Conservation (phyloP, 2,113 vertebrate genomes). For the Phycodurus eques region DNA sequence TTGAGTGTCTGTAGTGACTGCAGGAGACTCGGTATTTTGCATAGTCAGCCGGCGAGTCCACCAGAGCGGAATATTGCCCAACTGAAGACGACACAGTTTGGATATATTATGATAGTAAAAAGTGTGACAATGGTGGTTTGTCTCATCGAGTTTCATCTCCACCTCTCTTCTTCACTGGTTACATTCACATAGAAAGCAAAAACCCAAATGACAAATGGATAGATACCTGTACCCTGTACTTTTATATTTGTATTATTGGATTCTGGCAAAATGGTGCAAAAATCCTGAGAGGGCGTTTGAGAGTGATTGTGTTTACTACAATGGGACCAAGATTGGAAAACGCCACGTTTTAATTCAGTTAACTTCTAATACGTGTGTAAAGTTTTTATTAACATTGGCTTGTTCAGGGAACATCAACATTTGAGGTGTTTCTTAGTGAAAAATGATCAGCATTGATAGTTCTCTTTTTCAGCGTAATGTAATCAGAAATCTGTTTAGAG, state of each 20-base stretch:
- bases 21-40: constrained; percentile 26
- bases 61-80: constrained; percentile 43
- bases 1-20: constrained; percentile 36
- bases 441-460: not conserved
- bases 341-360: too few relatives aligned
- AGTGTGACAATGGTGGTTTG: constrained; percentile 46
- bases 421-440: not conserved
- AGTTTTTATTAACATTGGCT: too few relatives aligned
- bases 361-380: too few relatives aligned
- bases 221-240: not conserved
- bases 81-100: constrained; percentile 30
- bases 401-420: too few relatives aligned
- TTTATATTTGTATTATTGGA: not conserved
- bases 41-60: constrained; percentile 40
- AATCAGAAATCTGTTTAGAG: not conserved
- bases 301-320: too few relatives aligned
- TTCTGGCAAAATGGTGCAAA: not conserved
- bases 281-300: too few relatives aligned
- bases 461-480: not conserved
- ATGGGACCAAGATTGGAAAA: too few relatives aligned
- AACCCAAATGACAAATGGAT: not conserved
- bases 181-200: not conserved
- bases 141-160: constrained; percentile 34
- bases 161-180: not conserved
- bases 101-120: constrained; percentile 48